These are phyloP conservation scores for Lapara coniferarum DNA, from an alignment of 2,888 invertebrate species.

Conservation along the genomic window DNA sequence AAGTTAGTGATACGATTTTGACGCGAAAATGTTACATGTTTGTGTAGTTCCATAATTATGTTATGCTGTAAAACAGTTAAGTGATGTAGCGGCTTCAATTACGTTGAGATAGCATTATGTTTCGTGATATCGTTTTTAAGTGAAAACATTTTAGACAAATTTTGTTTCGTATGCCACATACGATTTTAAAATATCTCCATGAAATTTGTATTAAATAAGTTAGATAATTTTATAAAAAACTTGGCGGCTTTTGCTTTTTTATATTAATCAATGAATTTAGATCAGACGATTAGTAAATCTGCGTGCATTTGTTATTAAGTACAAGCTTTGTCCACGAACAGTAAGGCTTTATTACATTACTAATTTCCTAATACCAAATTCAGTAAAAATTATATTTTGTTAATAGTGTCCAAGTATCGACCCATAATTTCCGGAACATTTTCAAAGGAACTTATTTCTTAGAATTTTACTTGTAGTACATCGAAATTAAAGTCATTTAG, in stretches of 20 bases:
- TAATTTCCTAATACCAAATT: not conserved
- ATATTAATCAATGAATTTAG: not conserved
- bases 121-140: not conserved
- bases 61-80: not conserved
- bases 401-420: not conserved
- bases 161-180: too few species aligned
- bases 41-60: conserved; percentile 8
- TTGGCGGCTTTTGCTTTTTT: not conserved
- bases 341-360: not conserved
- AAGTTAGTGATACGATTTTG: conserved; percentile 14
- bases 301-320: not conserved
- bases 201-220: not conserved
- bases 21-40: not conserved
- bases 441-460: too few species aligned
- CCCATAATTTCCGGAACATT: not conserved
- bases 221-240: not conserved
- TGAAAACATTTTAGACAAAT: not conserved
- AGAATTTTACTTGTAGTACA: too few species aligned
- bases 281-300: too few species aligned
- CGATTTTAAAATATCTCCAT: not conserved
- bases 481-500: too few species aligned
- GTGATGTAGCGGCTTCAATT: conserved; percentile 4
- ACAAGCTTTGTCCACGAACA: not conserved
- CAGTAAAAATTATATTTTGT: not conserved
- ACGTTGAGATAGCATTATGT: conserved; percentile 5